Percentiles rank a stretch among this genome's conserved stretches.
Evolutionary conservation across 2,888 invertebrate genomes (phyloP).

Genomic region (Andrena hattorfiana): DNA sequence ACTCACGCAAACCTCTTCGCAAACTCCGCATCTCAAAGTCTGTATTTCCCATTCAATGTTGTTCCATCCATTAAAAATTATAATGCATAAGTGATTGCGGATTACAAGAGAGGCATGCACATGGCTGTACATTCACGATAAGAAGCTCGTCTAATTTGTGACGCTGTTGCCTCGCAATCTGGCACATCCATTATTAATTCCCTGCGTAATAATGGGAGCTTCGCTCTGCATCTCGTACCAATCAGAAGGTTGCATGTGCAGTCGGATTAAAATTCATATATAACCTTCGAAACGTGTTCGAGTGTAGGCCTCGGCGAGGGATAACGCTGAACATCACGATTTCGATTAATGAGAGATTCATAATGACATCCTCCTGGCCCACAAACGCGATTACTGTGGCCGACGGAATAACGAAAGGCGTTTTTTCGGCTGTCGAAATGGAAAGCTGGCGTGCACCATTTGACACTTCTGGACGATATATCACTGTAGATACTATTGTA

Average conservation of each 20-base stretch:
- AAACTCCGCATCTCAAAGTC: not conserved
- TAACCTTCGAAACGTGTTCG: slow-evolving; percentile 41
- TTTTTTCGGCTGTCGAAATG: not conserved
- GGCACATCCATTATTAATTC: slow-evolving; percentile 66
- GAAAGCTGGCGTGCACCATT: not conserved
- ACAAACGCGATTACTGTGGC: not conserved
- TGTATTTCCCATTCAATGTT: slow-evolving; percentile 41
- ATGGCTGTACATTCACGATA: slow-evolving; percentile 54
- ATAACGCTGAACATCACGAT: slow-evolving; percentile 17
- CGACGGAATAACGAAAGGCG: no score
- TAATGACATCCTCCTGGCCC: not conserved
- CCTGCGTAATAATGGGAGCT: slow-evolving; percentile 51
- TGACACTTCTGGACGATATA: not conserved
- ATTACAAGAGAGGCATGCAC: slow-evolving; percentile 23
- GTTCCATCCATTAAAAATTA: slow-evolving; percentile 43
- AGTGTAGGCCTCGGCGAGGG: not conserved
- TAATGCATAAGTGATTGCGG: slow-evolving; percentile 32
- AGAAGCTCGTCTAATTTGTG: slow-evolving; percentile 64
- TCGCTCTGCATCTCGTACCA: slow-evolving; percentile 16
- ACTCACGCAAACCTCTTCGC: not conserved
- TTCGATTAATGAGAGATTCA: not conserved
- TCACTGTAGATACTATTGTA: no score
- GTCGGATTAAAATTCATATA: slow-evolving; percentile 63
- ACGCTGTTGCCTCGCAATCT: slow-evolving; percentile 54
- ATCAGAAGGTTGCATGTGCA: slow-evolving; percentile 33